phyloP scores from a whole-genome alignment of 2,888 invertebrate genomes.

The Chloroclysta siterata region DNA sequence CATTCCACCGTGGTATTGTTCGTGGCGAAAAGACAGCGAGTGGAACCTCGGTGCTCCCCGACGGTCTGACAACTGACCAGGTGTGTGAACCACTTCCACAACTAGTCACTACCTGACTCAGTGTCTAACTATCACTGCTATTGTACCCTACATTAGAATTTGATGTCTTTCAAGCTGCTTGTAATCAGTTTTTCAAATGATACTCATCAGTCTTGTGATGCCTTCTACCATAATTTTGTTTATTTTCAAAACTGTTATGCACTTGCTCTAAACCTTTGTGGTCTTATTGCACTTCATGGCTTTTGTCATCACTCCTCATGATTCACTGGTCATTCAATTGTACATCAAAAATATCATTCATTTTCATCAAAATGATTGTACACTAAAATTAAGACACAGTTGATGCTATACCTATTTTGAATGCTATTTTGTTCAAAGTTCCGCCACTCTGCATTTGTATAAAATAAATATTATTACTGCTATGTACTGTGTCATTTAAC shows the following conservation, averaged over 20 bases:
- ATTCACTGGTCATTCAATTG: constrained; percentile 5
- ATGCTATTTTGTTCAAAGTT: constrained; percentile 49
- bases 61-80: constrained; percentile 80
- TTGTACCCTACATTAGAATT: constrained; percentile 4
- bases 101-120: constrained; percentile 47
- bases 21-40: constrained; percentile 87
- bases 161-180: constrained; percentile 19
- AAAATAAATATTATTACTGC: constrained; percentile 46
- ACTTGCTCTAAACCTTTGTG: constrained; percentile 3
- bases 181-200: constrained; percentile 4
- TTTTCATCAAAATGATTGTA: constrained; percentile 5
- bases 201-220: constrained; percentile 11
- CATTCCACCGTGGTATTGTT: constrained; percentile 91
- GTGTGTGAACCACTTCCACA: constrained; percentile 75
- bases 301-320: constrained; percentile 11
- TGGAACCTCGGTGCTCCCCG: constrained; percentile 76
- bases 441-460: constrained; percentile 81
- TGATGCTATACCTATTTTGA: constrained; percentile 22
- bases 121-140: constrained; percentile 51
- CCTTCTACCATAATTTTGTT: constrained; percentile 1
- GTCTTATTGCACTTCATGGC: constrained; percentile 13
- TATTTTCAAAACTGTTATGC: constrained; percentile 1
- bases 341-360: constrained; percentile 9
- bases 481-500: constrained; percentile 41
- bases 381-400: constrained; percentile 6